Evolutionary conservation across 23 tunicate genomes (phyloP), one percentile per base, ranked within the genome.

Genomic region (Halocynthia aurantium): DNA sequence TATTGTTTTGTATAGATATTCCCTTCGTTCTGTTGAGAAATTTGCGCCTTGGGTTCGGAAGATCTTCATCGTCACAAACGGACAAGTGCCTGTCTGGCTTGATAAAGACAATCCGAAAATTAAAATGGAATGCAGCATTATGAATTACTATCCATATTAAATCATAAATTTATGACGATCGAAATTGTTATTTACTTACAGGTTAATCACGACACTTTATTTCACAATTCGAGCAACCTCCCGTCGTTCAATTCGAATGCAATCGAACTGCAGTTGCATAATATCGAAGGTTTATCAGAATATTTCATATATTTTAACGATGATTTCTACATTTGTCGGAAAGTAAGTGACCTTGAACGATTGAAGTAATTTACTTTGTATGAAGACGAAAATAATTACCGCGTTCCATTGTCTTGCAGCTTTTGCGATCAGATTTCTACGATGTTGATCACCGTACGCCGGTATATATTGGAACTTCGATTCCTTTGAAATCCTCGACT

Each of bases 41-140:
- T 83, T 82, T 92, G 98, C 98, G 11, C 92, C 98, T 21, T 92
- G 98, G 98, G 83, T 92, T 22, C 75, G 88, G 4, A 86, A 92
- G 52, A 72, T 92, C 51, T 92, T 69, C 66, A 82, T 92, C 72
- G 98, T 92, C 17, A 92, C 98, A 56, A 92, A 92, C 75, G 98
- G 98, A 21, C 98, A 92, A 75, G 86, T 92, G 44, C 98, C 98
- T 6, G 74, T 76, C 57, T 92, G 98, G 98, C 55, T 92, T 17
- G 77, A 92, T 61, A 66, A 86, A 80, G 88, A 86, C 49, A 69
- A 86, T 50, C 87, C 82, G 8, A 80, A 69, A 22, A 80, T 80
- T 53, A 21, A 64, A 44, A 21, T 80, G 75, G 83, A 69, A 15
- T 51, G 52, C 18, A n/a, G 13, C 13, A 17, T 15, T 19, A 17